Evolutionary conservation across 1,140 invertebrate genomes (phyloP), one percentile per base, ranked within the genome.

Genomic region (Ericerus pela): DNA sequence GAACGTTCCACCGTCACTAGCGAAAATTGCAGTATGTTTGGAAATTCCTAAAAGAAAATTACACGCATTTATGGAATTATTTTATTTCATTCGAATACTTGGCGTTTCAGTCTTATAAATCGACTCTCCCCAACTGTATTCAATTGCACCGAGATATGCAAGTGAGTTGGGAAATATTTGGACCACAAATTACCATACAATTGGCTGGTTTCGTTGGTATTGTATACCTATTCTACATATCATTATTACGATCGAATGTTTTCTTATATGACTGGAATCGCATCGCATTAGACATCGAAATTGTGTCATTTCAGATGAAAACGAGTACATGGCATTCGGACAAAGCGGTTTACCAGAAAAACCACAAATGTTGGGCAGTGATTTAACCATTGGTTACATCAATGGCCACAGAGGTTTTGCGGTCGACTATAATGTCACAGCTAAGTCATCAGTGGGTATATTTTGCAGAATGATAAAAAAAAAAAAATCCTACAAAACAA

Each of bases 261-360:
- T n/a, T n/a, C n/a, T n/a, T n/a, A n/a, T n/a, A n/a, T n/a, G n/a
- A n/a, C n/a, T n/a, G n/a, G n/a, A n/a, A n/a, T n/a, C n/a, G n/a
- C n/a, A n/a, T n/a, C n/a, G n/a, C n/a, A n/a, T n/a, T n/a, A n/a
- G n/a, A n/a, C n/a, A n/a, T n/a, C n/a, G n/a, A n/a, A n/a, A n/a
- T n/a, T n/a, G n/a, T n/a, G n/a, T n/a, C n/a, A 20, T 47, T 14
- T 47, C n/a, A 70, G 81, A 66, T 0, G 78, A 82, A 62, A 72
- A 84, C 62, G 86, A 88, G 59, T 94, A 91, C 67, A 81, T 92
- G 76, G 80, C 85, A 16, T 92, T 91, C 68, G 89, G 89, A 30
- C 67, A 91, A 16, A 90, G 88, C 29, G 88, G 87, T 26, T 80
- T 79, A 2, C 67, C 73, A 2, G 72, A 73, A 3, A 73, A 73